Conservation (phyloP, 2,113 vertebrate species). For the Lepidothrix coronata region DNA sequence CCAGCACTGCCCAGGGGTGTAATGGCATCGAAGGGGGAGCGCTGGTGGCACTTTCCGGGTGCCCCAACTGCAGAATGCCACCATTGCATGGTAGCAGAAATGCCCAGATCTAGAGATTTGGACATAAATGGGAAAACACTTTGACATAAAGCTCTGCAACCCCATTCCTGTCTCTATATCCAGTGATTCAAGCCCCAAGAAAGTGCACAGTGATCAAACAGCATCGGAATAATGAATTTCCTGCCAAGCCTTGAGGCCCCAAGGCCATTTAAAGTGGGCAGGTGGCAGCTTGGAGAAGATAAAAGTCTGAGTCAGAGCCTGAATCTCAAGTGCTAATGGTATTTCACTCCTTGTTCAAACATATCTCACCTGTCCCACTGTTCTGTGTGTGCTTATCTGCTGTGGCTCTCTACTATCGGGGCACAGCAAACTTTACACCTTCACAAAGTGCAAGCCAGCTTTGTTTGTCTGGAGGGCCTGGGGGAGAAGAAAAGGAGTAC, state of each 20-base stretch:
- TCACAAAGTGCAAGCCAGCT: neutral
- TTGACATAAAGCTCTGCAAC: neutral
- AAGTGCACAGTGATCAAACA: conserved; percentile 49
- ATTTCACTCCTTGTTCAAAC: neutral
- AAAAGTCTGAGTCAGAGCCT: conserved; percentile 1
- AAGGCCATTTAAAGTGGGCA: neutral
- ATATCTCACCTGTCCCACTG: neutral
- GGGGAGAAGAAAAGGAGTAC: neutral
- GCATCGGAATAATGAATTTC: neutral
- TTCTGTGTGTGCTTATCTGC: neutral
- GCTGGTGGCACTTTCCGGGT: neutral
- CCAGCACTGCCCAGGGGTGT: neutral
- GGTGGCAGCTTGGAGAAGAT: conserved; percentile 15
- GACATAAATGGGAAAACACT: neutral
- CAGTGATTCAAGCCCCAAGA: neutral
- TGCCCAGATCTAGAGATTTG: neutral
- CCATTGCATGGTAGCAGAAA: neutral
- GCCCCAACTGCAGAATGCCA: neutral
- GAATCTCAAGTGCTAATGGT: neutral
- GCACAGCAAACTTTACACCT: neutral
- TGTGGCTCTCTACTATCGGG: neutral
- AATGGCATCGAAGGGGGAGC: neutral
- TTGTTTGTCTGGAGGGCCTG: neutral
- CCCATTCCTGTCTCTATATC: neutral
- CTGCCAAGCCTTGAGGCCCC: neutral